Percentiles rank a stretch among this genome's conserved stretches.
phyloP scores from a whole-genome alignment of 2,888 invertebrate genomes.

The Nysson spinosus region DNA sequence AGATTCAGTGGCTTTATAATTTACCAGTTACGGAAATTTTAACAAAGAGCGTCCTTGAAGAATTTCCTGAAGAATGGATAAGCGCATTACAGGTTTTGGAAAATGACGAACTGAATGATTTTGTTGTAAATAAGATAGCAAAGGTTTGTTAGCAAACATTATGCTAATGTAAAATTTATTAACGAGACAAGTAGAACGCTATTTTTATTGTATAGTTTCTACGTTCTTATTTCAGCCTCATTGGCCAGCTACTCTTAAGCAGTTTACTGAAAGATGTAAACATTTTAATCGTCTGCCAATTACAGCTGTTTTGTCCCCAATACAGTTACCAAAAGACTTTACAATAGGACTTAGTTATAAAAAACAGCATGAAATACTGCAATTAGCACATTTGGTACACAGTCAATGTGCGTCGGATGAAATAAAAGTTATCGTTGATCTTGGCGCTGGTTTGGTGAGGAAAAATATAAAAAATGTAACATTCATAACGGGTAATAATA shows the following conservation, averaged over 20 bases:
- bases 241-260: slow-evolving; percentile 76
- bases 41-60: slow-evolving; percentile 79
- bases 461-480: slow-evolving; percentile 10
- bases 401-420: slow-evolving; percentile 77
- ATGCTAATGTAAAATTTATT: not conserved
- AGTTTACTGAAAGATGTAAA: slow-evolving; percentile 72
- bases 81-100: slow-evolving; percentile 75
- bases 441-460: slow-evolving; percentile 87
- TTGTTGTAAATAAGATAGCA: slow-evolving; percentile 68
- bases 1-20: slow-evolving; percentile 82
- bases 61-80: slow-evolving; percentile 80
- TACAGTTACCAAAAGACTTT: slow-evolving; percentile 69
- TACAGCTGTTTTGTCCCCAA: slow-evolving; percentile 13
- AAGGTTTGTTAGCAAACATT: slow-evolving; percentile 54
- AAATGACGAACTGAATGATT: slow-evolving; percentile 78
- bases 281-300: slow-evolving; percentile 69
- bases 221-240: slow-evolving; percentile 41
- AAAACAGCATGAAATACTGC: slow-evolving; percentile 85
- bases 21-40: slow-evolving; percentile 84
- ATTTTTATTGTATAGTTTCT: not conserved
- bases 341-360: slow-evolving; percentile 79
- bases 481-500: not conserved
- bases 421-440: slow-evolving; percentile 82
- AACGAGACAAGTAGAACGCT: too few relatives aligned
- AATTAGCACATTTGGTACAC: slow-evolving; percentile 81